Percentiles rank a stretch among this genome's conserved stretches.
phyloP scores from a whole-genome alignment of 2,797 vertebrate genomes.

The Notamacropus eugenii region DNA sequence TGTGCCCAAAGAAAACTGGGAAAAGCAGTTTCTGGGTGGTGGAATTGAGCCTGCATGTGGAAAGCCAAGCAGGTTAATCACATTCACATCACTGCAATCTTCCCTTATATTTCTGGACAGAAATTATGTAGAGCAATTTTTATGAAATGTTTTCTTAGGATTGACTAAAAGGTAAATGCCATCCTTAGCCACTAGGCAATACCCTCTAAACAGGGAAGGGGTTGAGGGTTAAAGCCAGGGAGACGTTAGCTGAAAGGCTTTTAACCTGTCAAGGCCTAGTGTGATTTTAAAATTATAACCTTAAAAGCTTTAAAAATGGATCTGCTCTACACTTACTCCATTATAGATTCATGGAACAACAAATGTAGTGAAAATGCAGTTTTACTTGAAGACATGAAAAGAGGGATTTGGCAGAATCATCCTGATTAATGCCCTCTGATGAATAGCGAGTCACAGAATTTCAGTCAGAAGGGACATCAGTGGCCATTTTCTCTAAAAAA shows the following conservation, averaged over 20 bases:
- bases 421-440: conserved; percentile 27
- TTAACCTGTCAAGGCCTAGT: conserved; percentile 54
- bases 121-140: conserved; percentile 26
- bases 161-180: conserved; percentile 52
- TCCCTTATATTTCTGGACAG: conserved; percentile 25
- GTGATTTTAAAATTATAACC: conserved; percentile 54
- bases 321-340: conserved; percentile 38
- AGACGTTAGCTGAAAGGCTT: conserved; percentile 51
- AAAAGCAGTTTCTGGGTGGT: conserved; percentile 30
- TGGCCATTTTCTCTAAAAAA: not conserved
- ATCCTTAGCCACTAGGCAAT: conserved; percentile 35
- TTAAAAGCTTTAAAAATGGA: conserved; percentile 58
- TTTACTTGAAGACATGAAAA: conserved; percentile 43
- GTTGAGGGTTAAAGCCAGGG: conserved; percentile 47
- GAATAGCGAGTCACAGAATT: not conserved
- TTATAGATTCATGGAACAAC: conserved; percentile 41
- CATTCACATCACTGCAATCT: conserved; percentile 5
- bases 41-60: conserved; percentile 15
- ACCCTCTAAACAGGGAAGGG: conserved; percentile 31
- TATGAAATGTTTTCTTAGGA: conserved; percentile 33
- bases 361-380: conserved; percentile 43
- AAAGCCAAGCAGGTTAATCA: conserved; percentile 44
- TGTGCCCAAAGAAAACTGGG: conserved; percentile 5
- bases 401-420: conserved; percentile 32
- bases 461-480: not conserved